These are phyloP conservation scores for Leptinotarsa rubiginosa DNA, from an alignment of 2,888 invertebrate genomes.

Conservation along the genomic window DNA sequence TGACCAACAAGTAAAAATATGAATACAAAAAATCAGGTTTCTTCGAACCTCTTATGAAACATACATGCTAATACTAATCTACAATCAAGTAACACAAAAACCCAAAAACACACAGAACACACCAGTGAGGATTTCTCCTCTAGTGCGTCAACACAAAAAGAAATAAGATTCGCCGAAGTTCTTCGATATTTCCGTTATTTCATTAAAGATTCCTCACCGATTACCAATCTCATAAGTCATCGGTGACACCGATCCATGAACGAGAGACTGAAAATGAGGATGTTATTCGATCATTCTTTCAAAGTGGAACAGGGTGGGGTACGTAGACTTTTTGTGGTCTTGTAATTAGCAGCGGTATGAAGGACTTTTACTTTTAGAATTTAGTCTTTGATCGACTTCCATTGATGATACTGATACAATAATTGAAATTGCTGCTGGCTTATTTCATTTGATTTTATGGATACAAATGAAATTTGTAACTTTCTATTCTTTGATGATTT, in stretches of 20 bases:
- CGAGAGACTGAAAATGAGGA: conserved; percentile 10
- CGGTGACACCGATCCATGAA: conserved; percentile 27
- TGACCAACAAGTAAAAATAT: too few species aligned
- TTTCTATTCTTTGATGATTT: too few species aligned
- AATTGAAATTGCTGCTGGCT: too few species aligned
- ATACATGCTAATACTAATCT: background rate
- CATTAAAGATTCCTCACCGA: conserved; percentile 20
- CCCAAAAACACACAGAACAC: background rate
- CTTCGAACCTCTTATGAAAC: background rate
- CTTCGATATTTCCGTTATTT: conserved; percentile 34
- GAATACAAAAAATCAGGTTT: too few species aligned
- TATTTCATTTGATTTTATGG: background rate
- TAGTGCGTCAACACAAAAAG: conserved; percentile 27
- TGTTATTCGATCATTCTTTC: conserved; percentile 7
- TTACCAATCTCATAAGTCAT: conserved; percentile 27
- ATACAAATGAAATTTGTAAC: too few species aligned
- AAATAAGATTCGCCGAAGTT: conserved; percentile 20
- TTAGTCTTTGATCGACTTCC: background rate
- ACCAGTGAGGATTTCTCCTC: conserved; percentile 18
- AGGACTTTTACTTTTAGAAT: conserved; percentile 4
- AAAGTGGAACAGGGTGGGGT: conserved; percentile 20
- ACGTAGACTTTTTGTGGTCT: conserved; percentile 6
- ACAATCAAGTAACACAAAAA: background rate
- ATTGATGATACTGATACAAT: background rate
- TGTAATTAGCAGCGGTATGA: background rate